phyloP scores from a whole-genome alignment of 2,797 vertebrate genomes.

The Silurus lanzhouensis region DNA sequence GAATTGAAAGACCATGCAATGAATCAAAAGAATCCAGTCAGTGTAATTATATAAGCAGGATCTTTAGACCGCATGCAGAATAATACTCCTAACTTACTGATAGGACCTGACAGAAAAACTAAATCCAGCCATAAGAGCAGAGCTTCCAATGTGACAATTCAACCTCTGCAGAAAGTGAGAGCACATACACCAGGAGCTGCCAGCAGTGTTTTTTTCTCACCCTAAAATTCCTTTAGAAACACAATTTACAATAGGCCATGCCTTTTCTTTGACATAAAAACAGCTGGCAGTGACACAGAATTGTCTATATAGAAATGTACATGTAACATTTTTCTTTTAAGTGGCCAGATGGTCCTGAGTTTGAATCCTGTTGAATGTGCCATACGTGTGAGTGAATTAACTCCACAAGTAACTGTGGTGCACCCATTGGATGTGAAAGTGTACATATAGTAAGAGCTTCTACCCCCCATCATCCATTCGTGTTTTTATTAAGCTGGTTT shows the following conservation, averaged over 20 bases:
- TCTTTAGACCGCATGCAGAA: constrained; percentile 24
- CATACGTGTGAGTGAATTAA: neutral
- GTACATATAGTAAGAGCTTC: neutral
- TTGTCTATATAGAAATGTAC: constrained; percentile 21
- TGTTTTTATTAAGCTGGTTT: neutral
- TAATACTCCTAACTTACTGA: constrained; percentile 18
- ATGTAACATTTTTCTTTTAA: neutral
- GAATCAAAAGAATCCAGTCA: constrained; percentile 37
- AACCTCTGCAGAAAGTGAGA: constrained; percentile 51
- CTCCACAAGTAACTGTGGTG: neutral
- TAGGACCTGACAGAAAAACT: constrained; percentile 2
- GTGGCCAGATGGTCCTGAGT: constrained; percentile 33
- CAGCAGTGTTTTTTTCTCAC: constrained; percentile 46
- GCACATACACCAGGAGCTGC: constrained; percentile 44
- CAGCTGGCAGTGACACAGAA: constrained; percentile 35
- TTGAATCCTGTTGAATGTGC: neutral
- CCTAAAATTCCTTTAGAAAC: neutral
- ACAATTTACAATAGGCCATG: constrained; percentile 39
- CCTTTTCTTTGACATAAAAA: constrained; percentile 39
- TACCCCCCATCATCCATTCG: neutral
- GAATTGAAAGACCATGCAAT: constrained; percentile 14
- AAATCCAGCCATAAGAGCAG: constrained; percentile 1
- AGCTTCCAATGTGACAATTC: neutral
- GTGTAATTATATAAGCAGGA: neutral
- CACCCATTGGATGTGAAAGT: constrained; percentile 1